Evolutionary conservation across 2,888 invertebrate genomes (phyloP).

Genomic region (Himalopsyche tibetana): DNA sequence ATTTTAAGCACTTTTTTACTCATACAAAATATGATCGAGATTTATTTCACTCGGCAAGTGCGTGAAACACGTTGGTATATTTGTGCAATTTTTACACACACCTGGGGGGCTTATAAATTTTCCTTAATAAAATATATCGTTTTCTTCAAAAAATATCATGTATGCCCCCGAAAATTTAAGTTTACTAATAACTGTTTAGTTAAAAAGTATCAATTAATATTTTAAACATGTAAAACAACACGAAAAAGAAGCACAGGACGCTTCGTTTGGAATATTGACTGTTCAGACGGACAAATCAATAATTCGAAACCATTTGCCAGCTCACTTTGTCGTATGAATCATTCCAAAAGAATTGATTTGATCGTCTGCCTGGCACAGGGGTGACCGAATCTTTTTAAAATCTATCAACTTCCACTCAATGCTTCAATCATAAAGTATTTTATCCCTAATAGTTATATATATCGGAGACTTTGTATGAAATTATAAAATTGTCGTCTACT

Average conservation of each 20-base stretch:
- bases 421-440: not conserved
- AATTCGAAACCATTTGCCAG: slow-evolving; percentile 53
- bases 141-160: too few relatives aligned
- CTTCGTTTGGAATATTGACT: slow-evolving; percentile 50
- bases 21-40: too few relatives aligned
- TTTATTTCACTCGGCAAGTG: too few relatives aligned
- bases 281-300: slow-evolving; percentile 51
- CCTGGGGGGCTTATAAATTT: too few relatives aligned
- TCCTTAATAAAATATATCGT: too few relatives aligned
- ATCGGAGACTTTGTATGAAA: not conserved
- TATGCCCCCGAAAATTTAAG: too few relatives aligned
- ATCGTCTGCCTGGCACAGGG: not conserved
- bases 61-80: too few relatives aligned
- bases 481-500: not conserved
- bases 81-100: too few relatives aligned
- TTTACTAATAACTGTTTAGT: too few relatives aligned
- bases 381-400: slow-evolving; percentile 1
- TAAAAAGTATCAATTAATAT: too few relatives aligned
- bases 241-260: not conserved
- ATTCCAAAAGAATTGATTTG: slow-evolving; percentile 55
- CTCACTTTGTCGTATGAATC: slow-evolving; percentile 53
- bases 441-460: not conserved
- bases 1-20: too few relatives aligned
- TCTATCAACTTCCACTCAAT: not conserved
- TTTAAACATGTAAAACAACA: too few relatives aligned